Evolutionary conservation across 2,113 vertebrate species (phyloP).

Genomic region (Anseranas semipalmata): DNA sequence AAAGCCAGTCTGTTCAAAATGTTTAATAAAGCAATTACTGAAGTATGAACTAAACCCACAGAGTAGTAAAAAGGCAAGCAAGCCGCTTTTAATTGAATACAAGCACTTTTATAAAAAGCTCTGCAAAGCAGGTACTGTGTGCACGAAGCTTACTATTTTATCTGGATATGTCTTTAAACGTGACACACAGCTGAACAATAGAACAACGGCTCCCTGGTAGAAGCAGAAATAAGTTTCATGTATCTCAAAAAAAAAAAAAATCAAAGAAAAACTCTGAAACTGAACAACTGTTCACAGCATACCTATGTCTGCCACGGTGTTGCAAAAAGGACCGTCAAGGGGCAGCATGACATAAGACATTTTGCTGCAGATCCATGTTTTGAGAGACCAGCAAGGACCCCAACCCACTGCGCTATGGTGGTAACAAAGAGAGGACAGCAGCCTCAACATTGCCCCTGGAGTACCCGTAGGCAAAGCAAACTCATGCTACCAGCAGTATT

Average conservation of each 20-base stretch:
- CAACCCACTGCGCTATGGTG: not conserved
- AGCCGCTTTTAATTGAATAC: not conserved
- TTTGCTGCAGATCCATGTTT: not conserved
- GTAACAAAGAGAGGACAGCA: not conserved
- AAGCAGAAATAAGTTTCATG: not conserved
- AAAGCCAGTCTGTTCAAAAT: not conserved
- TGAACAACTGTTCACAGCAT: not conserved
- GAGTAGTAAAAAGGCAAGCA: not conserved
- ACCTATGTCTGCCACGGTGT: not conserved
- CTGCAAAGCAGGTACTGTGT: not conserved
- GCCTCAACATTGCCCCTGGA: too few relatives aligned
- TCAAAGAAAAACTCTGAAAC: not conserved
- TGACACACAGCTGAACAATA: not conserved
- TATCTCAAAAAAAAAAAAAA: not conserved
- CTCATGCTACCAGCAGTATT: rapidly evolving
- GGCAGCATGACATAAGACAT: not conserved
- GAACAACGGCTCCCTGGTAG: not conserved
- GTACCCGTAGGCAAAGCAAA: not conserved
- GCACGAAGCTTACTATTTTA: not conserved
- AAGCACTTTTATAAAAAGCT: not conserved
- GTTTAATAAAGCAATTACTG: not conserved
- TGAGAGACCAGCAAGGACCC: not conserved
- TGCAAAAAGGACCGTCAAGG: not conserved
- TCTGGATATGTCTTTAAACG: rapidly evolving
- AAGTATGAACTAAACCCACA: not conserved